These are phyloP conservation scores for Gymnogyps californianus DNA, from an alignment of 2,113 vertebrate species.

Conservation along the genomic window DNA sequence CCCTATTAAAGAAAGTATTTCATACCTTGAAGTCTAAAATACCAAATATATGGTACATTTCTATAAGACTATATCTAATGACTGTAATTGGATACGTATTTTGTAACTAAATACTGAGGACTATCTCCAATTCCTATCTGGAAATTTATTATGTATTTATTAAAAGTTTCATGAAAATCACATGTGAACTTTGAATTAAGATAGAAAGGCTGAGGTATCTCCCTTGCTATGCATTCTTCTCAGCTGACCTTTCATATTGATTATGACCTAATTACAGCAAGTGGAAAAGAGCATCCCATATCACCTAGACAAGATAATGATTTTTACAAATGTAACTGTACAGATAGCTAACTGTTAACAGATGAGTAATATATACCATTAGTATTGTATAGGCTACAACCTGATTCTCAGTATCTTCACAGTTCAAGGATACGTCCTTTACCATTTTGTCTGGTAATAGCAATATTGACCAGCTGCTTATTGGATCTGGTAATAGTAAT, in stretches of 20 bases:
- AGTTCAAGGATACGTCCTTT: neutral
- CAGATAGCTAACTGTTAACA: neutral
- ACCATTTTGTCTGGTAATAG: neutral
- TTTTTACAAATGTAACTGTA: neutral
- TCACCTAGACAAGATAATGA: neutral
- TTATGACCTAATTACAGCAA: neutral
- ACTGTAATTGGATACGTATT: neutral
- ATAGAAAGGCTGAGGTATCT: neutral
- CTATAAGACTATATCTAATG: neutral
- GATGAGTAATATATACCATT: neutral
- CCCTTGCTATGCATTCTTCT: neutral
- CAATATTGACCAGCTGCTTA: neutral
- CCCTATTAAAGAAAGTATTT: neutral
- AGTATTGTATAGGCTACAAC: neutral
- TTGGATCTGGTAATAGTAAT: neutral
- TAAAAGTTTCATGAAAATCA: neutral
- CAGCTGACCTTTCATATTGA: neutral
- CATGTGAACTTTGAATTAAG: neutral
- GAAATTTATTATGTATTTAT: neutral
- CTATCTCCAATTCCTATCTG: neutral
- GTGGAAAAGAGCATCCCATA: neutral
- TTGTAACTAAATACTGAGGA: constrained; percentile 6
- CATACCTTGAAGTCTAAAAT: neutral
- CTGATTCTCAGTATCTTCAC: neutral
- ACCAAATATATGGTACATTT: neutral